Evolutionary conservation across 2,888 invertebrate species (phyloP), one percentile per base, ranked within the genome.

Genomic region (Fabriciana adippe): DNA sequence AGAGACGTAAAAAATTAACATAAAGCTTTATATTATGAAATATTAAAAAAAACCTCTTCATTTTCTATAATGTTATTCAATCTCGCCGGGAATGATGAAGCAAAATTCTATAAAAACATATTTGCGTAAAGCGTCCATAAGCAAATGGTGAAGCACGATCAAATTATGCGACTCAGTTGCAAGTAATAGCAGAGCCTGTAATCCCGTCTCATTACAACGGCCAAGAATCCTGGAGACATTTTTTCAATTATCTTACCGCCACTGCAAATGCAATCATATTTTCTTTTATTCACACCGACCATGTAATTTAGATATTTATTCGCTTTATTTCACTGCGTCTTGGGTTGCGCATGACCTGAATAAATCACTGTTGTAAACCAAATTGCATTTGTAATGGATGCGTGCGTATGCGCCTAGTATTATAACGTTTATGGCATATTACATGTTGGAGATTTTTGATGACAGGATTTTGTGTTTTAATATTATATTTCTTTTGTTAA

Each of bases 221-320:
- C 81, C 83, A 84, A 85, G 81, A 86, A 84, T 86, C 81, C 83
- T 84, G 83, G 83, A 79, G 89, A 89, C 89, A 89, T 86, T 88
- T 90, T 89, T 89, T 89, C 89, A 90, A 90, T 90, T 90, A 90
- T 78, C 78, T 77, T 72, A 26, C 16, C 76, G 81, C 85, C 84
- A 85, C 88, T 83, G 81, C 81, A 79, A 83, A 79, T 81, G 85
- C 86, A 88, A 88, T 88, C 83, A 84, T 78, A 83, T 82, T 81
- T 82, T 83, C 82, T 85, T 85, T 84, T 85, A 84, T 83, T 82
- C 75, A 75, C 67, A 71, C 75, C 76, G 76, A 74, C 80, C 71
- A 77, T 79, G 80, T 84, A 83, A 83, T 83, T 84, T 85, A 77
- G 77, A 78, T 77, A 77, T 78, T 79, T 73, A 73, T 72, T 70